Evolutionary conservation across 2,113 vertebrate species (phyloP).

Genomic region (Strix aluco): DNA sequence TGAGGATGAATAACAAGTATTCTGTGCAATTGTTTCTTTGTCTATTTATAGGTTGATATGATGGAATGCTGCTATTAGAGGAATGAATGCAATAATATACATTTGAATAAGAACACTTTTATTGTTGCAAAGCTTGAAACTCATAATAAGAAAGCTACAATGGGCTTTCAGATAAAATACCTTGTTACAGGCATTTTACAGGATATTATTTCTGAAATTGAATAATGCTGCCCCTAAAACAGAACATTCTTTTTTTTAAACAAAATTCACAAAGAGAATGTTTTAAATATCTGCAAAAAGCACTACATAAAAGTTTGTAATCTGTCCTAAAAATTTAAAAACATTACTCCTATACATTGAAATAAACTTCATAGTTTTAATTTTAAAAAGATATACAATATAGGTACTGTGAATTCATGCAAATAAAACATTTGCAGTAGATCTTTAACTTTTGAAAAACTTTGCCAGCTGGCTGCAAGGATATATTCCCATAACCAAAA

Average conservation of each 20-base stretch:
- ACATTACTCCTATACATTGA: neutral
- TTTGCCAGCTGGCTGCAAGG: neutral
- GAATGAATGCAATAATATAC: constrained; percentile 49
- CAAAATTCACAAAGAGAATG: neutral
- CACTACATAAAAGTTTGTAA: neutral
- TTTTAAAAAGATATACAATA: neutral
- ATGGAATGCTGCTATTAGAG: constrained; percentile 67
- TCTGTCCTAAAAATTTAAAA: neutral
- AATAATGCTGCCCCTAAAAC: neutral
- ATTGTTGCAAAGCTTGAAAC: constrained; percentile 54
- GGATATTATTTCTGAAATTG: constrained; percentile 55
- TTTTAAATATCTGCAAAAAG: constrained; percentile 8
- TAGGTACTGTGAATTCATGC: neutral
- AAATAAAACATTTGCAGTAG: neutral
- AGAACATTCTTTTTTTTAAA: neutral
- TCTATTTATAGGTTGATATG: constrained; percentile 68
- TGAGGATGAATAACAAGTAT: constrained; percentile 62
- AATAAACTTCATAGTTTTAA: constrained; percentile 2
- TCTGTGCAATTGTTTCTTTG: constrained; percentile 58
- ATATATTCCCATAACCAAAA: neutral
- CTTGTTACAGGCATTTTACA: constrained; percentile 33
- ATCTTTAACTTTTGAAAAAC: neutral
- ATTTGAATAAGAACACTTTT: constrained; percentile 69
- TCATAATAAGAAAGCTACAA: constrained; percentile 56
- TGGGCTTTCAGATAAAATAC: constrained; percentile 48